Base-by-base conservation (phyloP, 2,888 invertebrate genomes). In the Pammene aurita region DNA sequence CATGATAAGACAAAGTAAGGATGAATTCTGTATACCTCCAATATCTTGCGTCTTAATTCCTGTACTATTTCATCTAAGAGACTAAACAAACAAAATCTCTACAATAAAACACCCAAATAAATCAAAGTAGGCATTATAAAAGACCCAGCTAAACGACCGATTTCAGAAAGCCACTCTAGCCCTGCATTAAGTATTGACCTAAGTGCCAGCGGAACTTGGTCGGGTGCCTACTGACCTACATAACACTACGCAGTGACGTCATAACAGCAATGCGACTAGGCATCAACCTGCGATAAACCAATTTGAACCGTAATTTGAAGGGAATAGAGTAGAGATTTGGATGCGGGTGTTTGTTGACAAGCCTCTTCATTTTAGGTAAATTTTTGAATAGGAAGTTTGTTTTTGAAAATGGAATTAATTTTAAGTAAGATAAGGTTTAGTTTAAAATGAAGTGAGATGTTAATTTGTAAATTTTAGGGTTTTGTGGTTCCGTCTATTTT, bases 181-280 rank as follows among this genome's bases (percentile, higher is more conserved):
- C 68, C 38, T 42, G 65, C 55, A 63, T 62, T 70, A 65, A 61
- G 67, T 56, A 61, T 70, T 67, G 50, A 73, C 60, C 52, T 62
- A 42, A 41, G 56, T 50, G 42, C 54, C 70, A 44, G 50, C 57
- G 46, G 50, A 44, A 58, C 55, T 57, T 69, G 62, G 54, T 50
- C 46, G 70, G 64, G 72, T 74, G 81, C 84, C 86, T 75, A 84
- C 78, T 87, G 86, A 85, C 86, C 86, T 74, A 86, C 79, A 85
- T 76, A 74, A 11, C 10, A 13, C 11, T 86, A 87, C 87, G 87
- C 87, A 87, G 74, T 87, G 87, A 87, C 87, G 87, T 87, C 86
- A 87, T 75, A 76, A 76, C 86, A 77, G 84, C 87, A 87, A 72
- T 87, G 87, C 87, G 87, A 86, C 80, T 83, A 80, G 78, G 81